Base-by-base conservation (phyloP, 2,888 invertebrate genomes). In the Gymnoscelis rufifasciata region DNA sequence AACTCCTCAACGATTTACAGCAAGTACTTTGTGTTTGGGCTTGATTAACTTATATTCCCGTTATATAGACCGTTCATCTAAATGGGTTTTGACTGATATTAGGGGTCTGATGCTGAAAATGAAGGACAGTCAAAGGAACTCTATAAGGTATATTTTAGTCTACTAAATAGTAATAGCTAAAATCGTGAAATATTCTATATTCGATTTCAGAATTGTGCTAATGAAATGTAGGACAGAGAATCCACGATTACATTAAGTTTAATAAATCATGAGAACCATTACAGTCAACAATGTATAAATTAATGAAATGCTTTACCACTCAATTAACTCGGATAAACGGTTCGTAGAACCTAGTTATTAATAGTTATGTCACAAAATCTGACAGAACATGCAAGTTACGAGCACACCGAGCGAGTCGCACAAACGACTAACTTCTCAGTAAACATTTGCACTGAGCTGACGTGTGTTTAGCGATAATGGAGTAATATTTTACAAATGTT, bases 401-500 rank as follows among this genome's bases (percentile, higher is more conserved):
- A 23, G 38, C 37, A 56, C 56, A 58, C 51, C 44, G 11, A 51
- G 13, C 59, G 58, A 62, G 63, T 66, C 68, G 68, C 56, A 51
- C 57, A 61, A 66, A 62, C 62, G 54, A 49, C 51, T 48, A 71
- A 71, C 70, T 78, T 68, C 61, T 73, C 47, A 47, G 70, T 68
- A 77, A 81, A 81, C 68, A 78, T 81, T 78, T 74, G 60, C 66
- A 64, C 48, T 62, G 56, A 59, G 61, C 56, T 73, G 73, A 74
- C 77, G 76, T 73, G 68, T 73, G 71, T 69, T 72, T 64, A 68
- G 68, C 72, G 73, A 76, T 79, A 79, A 75, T 77, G 68, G 71
- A 69, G 66, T 77, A 74, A 74, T 71, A 68, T 68, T 71, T 71
- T 73, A 74, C 70, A 74, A 74, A 66, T 77, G 77, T 81, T 79